phyloP scores from a whole-genome alignment of 2,113 vertebrate species.

The Tautogolabrus adspersus region DNA sequence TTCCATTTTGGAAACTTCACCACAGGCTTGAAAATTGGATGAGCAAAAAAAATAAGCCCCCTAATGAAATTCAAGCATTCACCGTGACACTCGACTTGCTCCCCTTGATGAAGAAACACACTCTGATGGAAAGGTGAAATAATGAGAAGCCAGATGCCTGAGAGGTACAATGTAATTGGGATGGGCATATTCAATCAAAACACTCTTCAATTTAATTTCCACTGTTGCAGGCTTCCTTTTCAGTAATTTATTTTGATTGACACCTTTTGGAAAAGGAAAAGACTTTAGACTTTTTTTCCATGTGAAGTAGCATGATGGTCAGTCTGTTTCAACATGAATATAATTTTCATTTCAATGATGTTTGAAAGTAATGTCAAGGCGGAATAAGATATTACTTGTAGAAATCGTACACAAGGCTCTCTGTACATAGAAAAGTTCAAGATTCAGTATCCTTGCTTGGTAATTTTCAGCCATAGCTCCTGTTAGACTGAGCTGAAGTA shows the following conservation, averaged over 20 bases:
- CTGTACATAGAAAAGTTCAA: background rate
- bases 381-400: conserved; percentile 4
- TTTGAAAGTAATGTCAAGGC: conserved; percentile 47
- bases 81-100: conserved; percentile 60
- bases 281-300: conserved; percentile 43
- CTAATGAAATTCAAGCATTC: conserved; percentile 71
- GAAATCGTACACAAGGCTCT: background rate
- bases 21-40: conserved; percentile 51
- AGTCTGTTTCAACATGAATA: conserved; percentile 33
- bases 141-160: conserved; percentile 72
- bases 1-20: conserved; percentile 57
- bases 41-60: conserved; percentile 20
- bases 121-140: conserved; percentile 69
- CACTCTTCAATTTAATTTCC: conserved; percentile 76
- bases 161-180: conserved; percentile 76
- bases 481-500: background rate
- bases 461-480: background rate
- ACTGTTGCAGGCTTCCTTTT: conserved; percentile 36
- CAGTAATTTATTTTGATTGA: conserved; percentile 75
- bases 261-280: conserved; percentile 51
- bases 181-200: conserved; percentile 83
- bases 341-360: conserved; percentile 55
- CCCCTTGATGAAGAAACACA: conserved; percentile 69
- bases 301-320: conserved; percentile 28
- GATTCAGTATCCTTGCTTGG: background rate